These are phyloP conservation scores for Anolis carolinensis DNA, from an alignment of 2,113 vertebrate genomes.

Conservation along the genomic window DNA sequence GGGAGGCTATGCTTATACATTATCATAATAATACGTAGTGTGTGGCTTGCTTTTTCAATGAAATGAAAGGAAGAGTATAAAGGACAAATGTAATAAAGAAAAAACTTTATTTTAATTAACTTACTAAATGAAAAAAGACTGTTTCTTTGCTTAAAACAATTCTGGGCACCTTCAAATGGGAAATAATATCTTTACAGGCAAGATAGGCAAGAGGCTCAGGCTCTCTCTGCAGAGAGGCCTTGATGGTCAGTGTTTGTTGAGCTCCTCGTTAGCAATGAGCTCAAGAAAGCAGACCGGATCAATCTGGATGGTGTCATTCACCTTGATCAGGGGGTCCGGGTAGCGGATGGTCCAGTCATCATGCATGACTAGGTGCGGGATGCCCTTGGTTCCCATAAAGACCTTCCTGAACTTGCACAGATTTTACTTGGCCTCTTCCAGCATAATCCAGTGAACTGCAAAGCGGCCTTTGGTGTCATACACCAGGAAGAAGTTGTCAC, in stretches of 20 bases:
- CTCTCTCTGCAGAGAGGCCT: too few species aligned
- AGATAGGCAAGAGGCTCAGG: background rate
- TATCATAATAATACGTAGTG: too few species aligned
- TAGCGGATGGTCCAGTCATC: constrained; percentile 98
- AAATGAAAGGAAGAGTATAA: background rate
- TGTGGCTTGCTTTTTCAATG: too few species aligned
- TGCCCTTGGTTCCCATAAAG: constrained; percentile 93
- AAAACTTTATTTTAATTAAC: too few species aligned
- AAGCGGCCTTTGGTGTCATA: constrained; percentile 95
- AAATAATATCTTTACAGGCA: background rate
- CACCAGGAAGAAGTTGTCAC: constrained; percentile 90
- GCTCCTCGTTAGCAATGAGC: too few species aligned
- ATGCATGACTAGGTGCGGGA: constrained; percentile 96
- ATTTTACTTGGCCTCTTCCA: constrained; percentile 96
- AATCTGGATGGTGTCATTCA: constrained; percentile 94
- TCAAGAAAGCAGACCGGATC: constrained; percentile 77
- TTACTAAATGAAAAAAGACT: too few species aligned
- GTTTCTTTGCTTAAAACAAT: background rate
- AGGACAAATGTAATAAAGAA: too few species aligned
- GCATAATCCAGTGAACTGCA: constrained; percentile 91
- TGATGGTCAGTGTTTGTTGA: too few species aligned
- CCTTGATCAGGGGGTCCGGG: constrained; percentile 96
- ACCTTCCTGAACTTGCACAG: constrained; percentile 97
- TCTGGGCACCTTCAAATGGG: too few species aligned
- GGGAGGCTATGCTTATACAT: too few species aligned